Evolutionary conservation across 2,113 vertebrate genomes (phyloP).

Genomic region (Lonchura striata): DNA sequence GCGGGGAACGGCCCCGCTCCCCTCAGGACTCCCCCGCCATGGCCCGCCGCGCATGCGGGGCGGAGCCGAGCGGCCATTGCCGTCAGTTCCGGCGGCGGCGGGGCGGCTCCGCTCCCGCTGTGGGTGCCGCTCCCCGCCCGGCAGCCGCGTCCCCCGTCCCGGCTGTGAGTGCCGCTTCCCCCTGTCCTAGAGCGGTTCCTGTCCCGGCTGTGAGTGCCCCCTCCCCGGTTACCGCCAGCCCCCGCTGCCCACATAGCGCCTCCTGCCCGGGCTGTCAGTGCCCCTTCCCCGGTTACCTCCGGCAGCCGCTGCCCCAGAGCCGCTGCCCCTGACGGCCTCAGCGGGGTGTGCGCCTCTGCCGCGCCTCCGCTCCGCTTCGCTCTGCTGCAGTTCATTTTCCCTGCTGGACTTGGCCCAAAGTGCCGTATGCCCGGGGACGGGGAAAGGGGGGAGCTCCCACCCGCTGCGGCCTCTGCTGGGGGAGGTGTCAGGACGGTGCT

Average conservation of each 20-base stretch:
- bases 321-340: neutral
- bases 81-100: conserved; percentile 40
- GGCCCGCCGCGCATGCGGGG: neutral
- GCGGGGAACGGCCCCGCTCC: fast-evolving
- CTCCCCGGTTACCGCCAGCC: neutral
- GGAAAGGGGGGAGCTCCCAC: neutral
- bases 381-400: neutral
- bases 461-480: neutral
- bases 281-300: neutral
- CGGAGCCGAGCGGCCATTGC: neutral
- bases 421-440: neutral
- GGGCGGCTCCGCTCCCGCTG: neutral
- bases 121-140: neutral
- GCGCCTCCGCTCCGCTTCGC: neutral
- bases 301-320: neutral
- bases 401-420: neutral
- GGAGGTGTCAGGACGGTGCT: neutral
- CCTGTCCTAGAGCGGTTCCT: neutral
- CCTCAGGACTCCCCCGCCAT: neutral
- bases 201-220: neutral
- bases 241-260: neutral
- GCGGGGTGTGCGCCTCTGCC: neutral
- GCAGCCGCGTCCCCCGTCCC: neutral
- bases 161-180: too few species aligned
- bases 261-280: neutral